A percentile compares a stretch with the other conserved stretches of the same genome.
phyloP scores from a whole-genome alignment of 2,888 invertebrate genomes.

The Ochropleura plecta region DNA sequence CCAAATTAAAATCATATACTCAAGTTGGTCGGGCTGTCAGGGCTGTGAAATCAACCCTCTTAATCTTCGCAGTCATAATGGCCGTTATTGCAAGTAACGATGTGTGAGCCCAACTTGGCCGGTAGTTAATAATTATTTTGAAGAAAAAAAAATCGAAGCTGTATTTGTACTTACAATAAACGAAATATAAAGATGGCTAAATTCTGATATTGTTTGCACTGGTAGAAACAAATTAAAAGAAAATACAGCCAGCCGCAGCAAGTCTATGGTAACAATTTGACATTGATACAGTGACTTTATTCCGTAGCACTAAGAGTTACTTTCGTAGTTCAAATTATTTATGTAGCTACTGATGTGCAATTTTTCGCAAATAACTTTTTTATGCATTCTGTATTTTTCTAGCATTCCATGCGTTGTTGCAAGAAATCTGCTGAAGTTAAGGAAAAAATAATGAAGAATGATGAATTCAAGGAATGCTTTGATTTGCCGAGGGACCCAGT shows the following conservation, averaged over 20 bases:
- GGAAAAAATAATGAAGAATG: neutral
- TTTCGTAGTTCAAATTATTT: neutral
- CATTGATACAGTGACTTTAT: neutral
- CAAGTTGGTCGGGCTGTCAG: too few relatives aligned
- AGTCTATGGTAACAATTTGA: neutral
- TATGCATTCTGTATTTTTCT: constrained; percentile 13
- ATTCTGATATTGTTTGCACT: neutral
- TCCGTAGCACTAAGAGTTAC: neutral
- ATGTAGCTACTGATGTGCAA: neutral
- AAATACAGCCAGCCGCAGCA: too few relatives aligned
- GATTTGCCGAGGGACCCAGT: constrained; percentile 25
- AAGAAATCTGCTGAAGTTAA: neutral
- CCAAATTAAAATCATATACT: too few relatives aligned
- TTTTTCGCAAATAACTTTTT: too few relatives aligned
- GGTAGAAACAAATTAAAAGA: neutral
- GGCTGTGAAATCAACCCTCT: too few relatives aligned
- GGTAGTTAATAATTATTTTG: too few relatives aligned
- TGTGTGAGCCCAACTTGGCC: too few relatives aligned
- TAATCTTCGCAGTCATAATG: too few relatives aligned
- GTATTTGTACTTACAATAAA: too few relatives aligned
- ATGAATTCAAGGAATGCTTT: constrained; percentile 18
- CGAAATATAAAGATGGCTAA: neutral
- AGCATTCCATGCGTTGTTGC: constrained; percentile 40
- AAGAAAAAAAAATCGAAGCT: too few relatives aligned
- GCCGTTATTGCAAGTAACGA: too few relatives aligned